Conservation (phyloP, 1,140 invertebrate genomes). For the Andrena cerasifolii region DNA sequence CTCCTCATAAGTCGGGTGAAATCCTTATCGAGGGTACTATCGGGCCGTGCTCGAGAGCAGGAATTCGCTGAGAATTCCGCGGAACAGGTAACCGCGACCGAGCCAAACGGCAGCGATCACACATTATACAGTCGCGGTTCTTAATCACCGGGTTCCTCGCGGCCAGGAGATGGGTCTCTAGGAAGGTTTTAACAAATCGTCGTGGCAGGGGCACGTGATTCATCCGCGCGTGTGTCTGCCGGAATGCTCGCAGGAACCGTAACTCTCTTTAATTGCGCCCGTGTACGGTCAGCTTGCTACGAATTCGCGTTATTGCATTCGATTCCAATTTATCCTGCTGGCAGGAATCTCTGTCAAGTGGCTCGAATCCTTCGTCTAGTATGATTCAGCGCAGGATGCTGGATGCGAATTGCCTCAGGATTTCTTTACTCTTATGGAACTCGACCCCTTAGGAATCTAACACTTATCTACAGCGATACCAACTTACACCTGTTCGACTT, state of each 20-base stretch:
- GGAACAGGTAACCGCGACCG: conserved; percentile 23
- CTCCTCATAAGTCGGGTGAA: background rate
- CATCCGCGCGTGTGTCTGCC: conserved; percentile 43
- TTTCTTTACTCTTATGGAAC: too few relatives aligned
- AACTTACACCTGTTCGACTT: too few relatives aligned
- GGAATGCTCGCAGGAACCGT: conserved; percentile 55
- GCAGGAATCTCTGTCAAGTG: background rate
- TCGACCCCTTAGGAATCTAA: too few relatives aligned
- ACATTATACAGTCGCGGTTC: conserved; percentile 34
- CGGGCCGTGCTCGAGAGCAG: conserved; percentile 1
- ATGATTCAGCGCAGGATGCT: background rate
- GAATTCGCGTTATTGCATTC: conserved; percentile 30
- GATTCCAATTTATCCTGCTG: background rate
- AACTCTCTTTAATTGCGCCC: conserved; percentile 68
- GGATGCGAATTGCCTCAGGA: background rate
- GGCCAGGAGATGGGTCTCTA: background rate
- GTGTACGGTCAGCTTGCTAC: conserved; percentile 13
- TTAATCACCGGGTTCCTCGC: conserved; percentile 32
- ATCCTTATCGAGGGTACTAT: conserved; percentile 38
- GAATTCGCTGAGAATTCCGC: conserved; percentile 45
- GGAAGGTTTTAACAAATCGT: conserved; percentile 51
- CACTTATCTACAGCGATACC: too few relatives aligned
- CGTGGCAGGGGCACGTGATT: conserved; percentile 36
- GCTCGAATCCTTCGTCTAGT: background rate
- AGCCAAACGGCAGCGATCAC: conserved; percentile 52